Conservation (phyloP, 1,140 invertebrate species). For the Leptinotarsa lineolata region DNA sequence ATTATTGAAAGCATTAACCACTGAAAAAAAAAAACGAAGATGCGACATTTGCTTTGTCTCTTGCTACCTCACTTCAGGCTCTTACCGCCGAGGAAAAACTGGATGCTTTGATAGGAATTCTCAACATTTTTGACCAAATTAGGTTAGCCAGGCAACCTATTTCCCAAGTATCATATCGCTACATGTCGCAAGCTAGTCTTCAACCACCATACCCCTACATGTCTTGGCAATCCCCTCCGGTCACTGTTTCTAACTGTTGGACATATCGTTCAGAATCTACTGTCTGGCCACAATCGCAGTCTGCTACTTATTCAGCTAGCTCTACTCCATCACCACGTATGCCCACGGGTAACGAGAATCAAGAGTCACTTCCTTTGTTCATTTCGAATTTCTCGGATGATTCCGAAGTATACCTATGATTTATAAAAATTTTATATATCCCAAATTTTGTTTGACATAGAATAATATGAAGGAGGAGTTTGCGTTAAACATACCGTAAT, state of each 20-base stretch:
- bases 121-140: constrained; percentile 29
- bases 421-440: too few species aligned
- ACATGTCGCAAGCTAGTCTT: neutral
- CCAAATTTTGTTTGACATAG: too few species aligned
- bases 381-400: too few species aligned
- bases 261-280: neutral
- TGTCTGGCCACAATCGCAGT: neutral
- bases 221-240: neutral
- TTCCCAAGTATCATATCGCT: too few species aligned
- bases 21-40: constrained; percentile 22
- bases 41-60: constrained; percentile 26
- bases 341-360: constrained; percentile 13
- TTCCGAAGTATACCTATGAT: too few species aligned
- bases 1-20: constrained; percentile 28
- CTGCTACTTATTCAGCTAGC: neutral
- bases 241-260: neutral
- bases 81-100: constrained; percentile 33
- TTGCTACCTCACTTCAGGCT: constrained; percentile 24
- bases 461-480: neutral
- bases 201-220: neutral
- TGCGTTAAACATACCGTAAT: constrained; percentile 27
- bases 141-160: constrained; percentile 16
- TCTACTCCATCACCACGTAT: neutral
- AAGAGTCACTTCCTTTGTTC: constrained; percentile 24
- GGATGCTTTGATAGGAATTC: constrained; percentile 28